Base-by-base conservation (phyloP, 1,140 invertebrate species). In the Zaprionus gabonicus region DNA sequence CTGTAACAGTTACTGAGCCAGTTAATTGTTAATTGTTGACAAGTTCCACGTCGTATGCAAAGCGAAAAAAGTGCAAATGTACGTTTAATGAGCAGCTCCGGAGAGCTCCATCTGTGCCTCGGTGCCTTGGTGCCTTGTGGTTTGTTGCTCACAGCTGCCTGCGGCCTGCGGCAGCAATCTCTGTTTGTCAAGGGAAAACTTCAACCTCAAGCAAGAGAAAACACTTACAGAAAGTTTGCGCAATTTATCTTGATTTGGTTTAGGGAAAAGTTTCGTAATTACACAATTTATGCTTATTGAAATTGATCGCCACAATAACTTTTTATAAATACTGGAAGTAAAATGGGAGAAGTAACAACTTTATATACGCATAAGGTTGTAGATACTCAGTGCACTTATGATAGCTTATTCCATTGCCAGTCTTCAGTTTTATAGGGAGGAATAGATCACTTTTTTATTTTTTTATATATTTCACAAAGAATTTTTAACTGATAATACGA, bases 11-110 rank as follows among this genome's bases (percentile, higher is more conserved):
- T 44, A 56, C 73, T 88, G 83, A 86, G 82, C 84, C 81, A 87
- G 83, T 87, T 87, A 87, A 87, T 86, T 86, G 83, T 86, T 86
- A 86, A 72, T 86, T 86, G 83, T 87, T 87, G 84, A 87, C 83
- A 87, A 87, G 27, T 79, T 58, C 73, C 78, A 20, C 55, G 66
- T 76, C 70, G 64, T 67, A 71, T 75, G 72, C 72, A 71, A 75
- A 75, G 63, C 59, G 41, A 75, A 82, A 87, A 78, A 87, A 83
- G 84, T 87, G 83, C 84, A 87, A 87, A 87, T 87, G 72, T 76
- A 80, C 74, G 79, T 88, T 87, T 88, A 87, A 87, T 87, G 83
- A 88, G 84, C 84, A 76, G 36, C 38, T 34, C 31, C 31, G 9
- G 9, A 10, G 9, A 38, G 27, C 34, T 58, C 57, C 41, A 49